Evolutionary conservation across 1,140 invertebrate genomes (phyloP), one percentile per base, ranked within the genome.

Genomic region (Cepaea nemoralis): DNA sequence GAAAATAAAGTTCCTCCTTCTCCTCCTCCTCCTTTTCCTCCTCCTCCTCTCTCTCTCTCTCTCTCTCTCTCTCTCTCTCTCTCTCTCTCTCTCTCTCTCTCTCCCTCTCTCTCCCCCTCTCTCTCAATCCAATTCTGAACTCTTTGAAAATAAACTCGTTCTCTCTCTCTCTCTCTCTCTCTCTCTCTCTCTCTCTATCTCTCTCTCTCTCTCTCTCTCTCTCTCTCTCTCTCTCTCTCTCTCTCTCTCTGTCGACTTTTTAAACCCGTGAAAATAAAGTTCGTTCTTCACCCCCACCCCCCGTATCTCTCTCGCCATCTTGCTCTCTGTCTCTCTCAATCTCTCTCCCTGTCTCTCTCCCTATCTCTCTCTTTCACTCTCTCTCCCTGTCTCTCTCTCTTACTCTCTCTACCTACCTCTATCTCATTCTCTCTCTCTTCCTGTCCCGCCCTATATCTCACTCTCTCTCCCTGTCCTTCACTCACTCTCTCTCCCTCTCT

Each of bases 321-420:
- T 19, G 8, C 42, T 8, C 42, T 45, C 42, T 45, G 42, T 45
- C 42, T 45, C 42, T 45, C 42, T 45, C 42, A 10, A 8, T 45
- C 19, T 45, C 42, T 45, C 42, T 45, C 19, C 42, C 19, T 19
- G 8, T 19, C 19, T 19, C 19, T 45, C 42, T 45, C 42, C 19
- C 42, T 45, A 8, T 45, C 42, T 45, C 42, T 45, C 42, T 45
- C 42, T 19, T 45, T 19, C 42, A 10, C 42, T 45, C 42, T 45
- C 19, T 45, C 42, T 45, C 50, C 74, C n/a, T n/a, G n/a, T 76
- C 74, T 76, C 67, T 71, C 67, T 55, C 79, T 78, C 55, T 78
- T 35, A 67, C 55, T 78, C 55, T 63, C 33, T 75, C 45, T 50
- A 42, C 33, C 45, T 50, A 6, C 10, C 33, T 48, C 35, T n/a